Base-by-base conservation (phyloP, 2,797 vertebrate genomes). In the Myotis vivesi region DNA sequence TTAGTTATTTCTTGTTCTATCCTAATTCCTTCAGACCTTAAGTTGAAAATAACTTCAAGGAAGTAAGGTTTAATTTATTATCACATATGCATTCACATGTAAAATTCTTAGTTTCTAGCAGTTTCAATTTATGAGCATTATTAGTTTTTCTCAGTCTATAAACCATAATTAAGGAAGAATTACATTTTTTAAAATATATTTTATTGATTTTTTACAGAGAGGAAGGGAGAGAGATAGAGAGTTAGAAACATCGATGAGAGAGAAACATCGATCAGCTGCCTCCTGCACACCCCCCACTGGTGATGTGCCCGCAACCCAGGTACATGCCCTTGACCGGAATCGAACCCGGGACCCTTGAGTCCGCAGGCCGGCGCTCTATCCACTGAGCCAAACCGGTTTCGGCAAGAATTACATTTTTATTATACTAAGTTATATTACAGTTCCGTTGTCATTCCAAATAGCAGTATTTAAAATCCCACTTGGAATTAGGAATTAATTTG, bases 121-220 rank as follows among this genome's bases (percentile, higher is more conserved):
- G 19, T 51, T 91, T 91, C 30, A 68, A 44, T 64, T 82, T 81
- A 33, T 30, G 8, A 36, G 17, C 28, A 66, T 25, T 71, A 13
- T 62, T 49, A 41, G 28, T 72, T 87, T 94, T 96, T 85, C 46
- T 84, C 66, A 44, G 25, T 93, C 71, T 84, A 66, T 66, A 92
- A 83, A 75, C 8, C 8, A 38, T 66, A 89, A 80, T 93, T 86
- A 81, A 77, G 6, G 36, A 49, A 85, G 88, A 71, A 55, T 38
- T 51, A 11, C 23, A 28, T 62, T 91, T 91, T 85, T 57, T n/a
- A n/a, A n/a, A n/a, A n/a, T n/a, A n/a, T n/a, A n/a, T n/a, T n/a
- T n/a, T n/a, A n/a, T n/a, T n/a, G n/a, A n/a, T n/a, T n/a, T n/a
- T n/a, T n/a, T n/a, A n/a, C n/a, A n/a, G n/a, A n/a, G n/a, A n/a